These are phyloP conservation scores for Mastigias papua DNA, from an alignment of 30 jellyfish, hydroid and myxozoan species.

Conservation along the genomic window DNA sequence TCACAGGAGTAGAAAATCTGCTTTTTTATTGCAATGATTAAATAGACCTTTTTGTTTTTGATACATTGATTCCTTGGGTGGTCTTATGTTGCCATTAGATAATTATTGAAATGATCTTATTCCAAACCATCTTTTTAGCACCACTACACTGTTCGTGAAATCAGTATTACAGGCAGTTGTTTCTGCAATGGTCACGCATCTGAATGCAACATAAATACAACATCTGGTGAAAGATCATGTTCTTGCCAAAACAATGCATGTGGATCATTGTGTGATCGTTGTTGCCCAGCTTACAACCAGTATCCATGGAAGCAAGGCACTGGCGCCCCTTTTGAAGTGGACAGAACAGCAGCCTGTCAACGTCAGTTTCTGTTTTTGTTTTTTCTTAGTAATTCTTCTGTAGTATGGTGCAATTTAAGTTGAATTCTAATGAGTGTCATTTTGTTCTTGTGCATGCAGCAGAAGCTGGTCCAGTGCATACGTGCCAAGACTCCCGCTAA, in stretches of 20 bases:
- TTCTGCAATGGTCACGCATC: constrained; percentile 95
- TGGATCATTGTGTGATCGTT: constrained; percentile 81
- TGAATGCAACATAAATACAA: constrained; percentile 63
- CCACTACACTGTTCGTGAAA: constrained; percentile 83
- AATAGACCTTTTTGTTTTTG: too few species aligned
- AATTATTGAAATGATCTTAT: not conserved
- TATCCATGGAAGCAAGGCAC: constrained; percentile 83
- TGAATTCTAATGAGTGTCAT: too few species aligned
- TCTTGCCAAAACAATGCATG: constrained; percentile 91
- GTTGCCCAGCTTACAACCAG: constrained; percentile 93
- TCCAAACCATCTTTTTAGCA: constrained; percentile 52
- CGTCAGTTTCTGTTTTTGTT: constrained; percentile 62
- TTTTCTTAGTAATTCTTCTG: too few species aligned
- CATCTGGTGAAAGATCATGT: constrained; percentile 70
- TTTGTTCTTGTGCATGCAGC: too few species aligned
- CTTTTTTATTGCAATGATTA: too few species aligned
- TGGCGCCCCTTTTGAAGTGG: constrained; percentile 82
- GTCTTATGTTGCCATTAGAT: not conserved
- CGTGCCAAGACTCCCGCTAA: too few species aligned
- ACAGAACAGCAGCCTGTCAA: constrained; percentile 76
- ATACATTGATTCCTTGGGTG: too few species aligned
- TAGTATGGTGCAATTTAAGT: too few species aligned
- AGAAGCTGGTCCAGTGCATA: too few species aligned
- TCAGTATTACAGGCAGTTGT: constrained; percentile 77
- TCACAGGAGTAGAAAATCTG: too few species aligned